Evolutionary conservation across 2,113 vertebrate genomes (phyloP).

Genomic region (Typhlomys cinereus): DNA sequence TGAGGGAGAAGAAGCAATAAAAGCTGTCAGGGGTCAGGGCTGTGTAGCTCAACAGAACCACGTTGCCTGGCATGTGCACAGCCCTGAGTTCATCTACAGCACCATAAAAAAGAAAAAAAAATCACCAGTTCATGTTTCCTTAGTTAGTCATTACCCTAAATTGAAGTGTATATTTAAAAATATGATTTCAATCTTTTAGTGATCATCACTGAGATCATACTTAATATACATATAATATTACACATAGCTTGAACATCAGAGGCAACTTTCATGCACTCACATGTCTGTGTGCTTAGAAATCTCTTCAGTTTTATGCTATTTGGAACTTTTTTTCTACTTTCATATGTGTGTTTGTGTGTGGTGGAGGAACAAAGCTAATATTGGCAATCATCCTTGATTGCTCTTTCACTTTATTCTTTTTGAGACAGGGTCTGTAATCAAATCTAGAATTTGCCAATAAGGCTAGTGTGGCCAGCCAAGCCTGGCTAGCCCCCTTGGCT

Average conservation of each 20-base stretch:
- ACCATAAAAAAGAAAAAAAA: background rate
- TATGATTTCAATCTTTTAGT: background rate
- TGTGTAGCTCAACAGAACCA: background rate
- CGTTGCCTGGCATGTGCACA: background rate
- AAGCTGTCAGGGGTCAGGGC: background rate
- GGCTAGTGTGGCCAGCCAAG: too few relatives aligned
- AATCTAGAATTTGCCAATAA: too few relatives aligned
- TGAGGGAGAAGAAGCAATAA: background rate
- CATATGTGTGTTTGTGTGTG: too few relatives aligned
- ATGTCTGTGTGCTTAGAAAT: background rate
- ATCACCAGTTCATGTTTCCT: background rate
- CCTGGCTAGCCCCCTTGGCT: too few relatives aligned
- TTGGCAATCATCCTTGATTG: too few relatives aligned
- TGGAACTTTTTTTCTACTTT: too few relatives aligned
- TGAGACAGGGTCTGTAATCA: too few relatives aligned
- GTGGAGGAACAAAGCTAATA: too few relatives aligned
- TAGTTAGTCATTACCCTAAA: background rate
- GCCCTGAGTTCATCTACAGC: background rate
- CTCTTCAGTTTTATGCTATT: background rate
- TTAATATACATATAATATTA: background rate
- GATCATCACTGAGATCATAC: background rate
- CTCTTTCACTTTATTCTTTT: too few relatives aligned
- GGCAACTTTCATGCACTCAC: background rate
- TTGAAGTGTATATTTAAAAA: constrained; percentile 5
- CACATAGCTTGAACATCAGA: background rate